Conservation (phyloP, 1,140 invertebrate genomes). For the Tachypleus tridentatus region DNA sequence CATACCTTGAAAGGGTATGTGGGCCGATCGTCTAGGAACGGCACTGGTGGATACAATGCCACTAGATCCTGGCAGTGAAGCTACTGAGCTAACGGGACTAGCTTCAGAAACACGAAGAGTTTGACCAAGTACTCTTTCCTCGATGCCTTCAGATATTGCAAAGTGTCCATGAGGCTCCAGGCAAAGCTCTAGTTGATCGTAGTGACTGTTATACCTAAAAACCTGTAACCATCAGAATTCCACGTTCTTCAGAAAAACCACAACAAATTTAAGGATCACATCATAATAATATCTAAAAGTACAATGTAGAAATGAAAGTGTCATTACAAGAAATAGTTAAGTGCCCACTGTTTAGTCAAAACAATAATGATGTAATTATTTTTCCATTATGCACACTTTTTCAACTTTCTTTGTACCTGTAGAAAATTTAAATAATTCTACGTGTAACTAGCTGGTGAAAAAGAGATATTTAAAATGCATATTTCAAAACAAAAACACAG, state of each 20-base stretch:
- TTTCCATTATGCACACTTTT: too few species aligned
- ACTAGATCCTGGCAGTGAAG: too few species aligned
- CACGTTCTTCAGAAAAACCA: not conserved
- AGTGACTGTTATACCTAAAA: conserved; percentile 10
- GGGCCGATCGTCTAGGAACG: not conserved
- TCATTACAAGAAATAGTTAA: not conserved
- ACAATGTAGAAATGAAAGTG: not conserved
- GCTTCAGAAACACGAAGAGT: not conserved
- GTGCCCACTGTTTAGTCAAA: not conserved
- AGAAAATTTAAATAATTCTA: too few species aligned
- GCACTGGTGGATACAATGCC: not conserved
- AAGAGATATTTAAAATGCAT: too few species aligned
- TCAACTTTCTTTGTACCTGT: too few species aligned
- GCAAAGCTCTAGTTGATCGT: conserved; percentile 13
- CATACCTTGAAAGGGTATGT: not conserved
- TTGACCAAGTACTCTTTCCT: conserved; percentile 7
- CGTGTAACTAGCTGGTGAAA: too few species aligned
- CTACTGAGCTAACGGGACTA: conserved; percentile 2
- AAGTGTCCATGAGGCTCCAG: conserved; percentile 12
- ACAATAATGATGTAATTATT: too few species aligned
- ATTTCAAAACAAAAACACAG: too few species aligned
- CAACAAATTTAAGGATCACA: not conserved
- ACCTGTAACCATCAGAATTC: conserved; percentile 4
- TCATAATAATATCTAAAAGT: not conserved
- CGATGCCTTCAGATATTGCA: conserved; percentile 4